Evolutionary conservation across 2,888 invertebrate species (phyloP), one percentile per base, ranked within the genome.

Genomic region (Beris morrisii): DNA sequence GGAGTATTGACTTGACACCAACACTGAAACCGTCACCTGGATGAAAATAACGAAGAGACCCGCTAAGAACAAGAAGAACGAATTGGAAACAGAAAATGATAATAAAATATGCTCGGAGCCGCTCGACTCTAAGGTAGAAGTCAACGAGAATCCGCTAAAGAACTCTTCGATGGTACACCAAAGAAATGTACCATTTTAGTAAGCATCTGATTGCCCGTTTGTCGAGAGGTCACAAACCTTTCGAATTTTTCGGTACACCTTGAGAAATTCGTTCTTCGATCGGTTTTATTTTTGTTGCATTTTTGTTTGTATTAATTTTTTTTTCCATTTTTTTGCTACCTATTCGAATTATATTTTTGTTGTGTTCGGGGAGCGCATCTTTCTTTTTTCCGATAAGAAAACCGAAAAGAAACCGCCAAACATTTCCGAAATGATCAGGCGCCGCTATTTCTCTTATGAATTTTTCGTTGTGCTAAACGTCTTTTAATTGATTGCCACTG

Each of bases 151-250:
- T 57, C 65, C 56, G 46, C 57, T 53, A 43, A 59, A 69, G 69
- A 69, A 67, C 69, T 65, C 53, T 46, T 57, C 65, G 61, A 61
- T 61, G 67, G 69, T 66, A 65, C 67, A 69, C 71, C 67, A 66
- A 67, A 69, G 70, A 72, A 73, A 72, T 73, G 72, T 73, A 72
- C 72, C 74, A 77, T 75, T 79, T 80, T 78, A 80, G 80, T 80
- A 76, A 76, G 76, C 76, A 77, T 78, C 75, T 76, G 79, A 75
- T 78, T 77, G 80, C 78, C 78, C 78, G 75, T 76, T 77, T 77
- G 79, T 77, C 75, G 78, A 79, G 78, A 78, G 78, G 77, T 75
- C 76, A 75, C 72, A 72, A 71, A 71, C 70, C 70, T 65, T 69
- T 61, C 66, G 58, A 31, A 53, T 67, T 56, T 38, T 65, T 55